Base-by-base conservation (phyloP, 2,113 vertebrate genomes). In the Microtus pennsylvanicus region DNA sequence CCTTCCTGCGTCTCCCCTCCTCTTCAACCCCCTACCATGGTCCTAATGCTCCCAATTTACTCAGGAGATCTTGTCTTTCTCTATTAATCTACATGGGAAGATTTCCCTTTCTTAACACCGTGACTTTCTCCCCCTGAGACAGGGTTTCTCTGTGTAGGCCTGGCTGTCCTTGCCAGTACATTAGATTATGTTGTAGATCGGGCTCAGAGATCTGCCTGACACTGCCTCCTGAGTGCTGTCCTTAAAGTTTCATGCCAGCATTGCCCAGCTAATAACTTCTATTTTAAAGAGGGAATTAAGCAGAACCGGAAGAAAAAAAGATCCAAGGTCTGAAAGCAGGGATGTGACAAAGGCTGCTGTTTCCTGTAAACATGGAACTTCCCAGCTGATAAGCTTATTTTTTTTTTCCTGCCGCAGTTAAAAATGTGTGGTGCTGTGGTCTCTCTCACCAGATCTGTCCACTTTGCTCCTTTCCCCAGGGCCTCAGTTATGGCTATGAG, bases 271-370 rank as follows among this genome's bases (percentile, higher is more conserved):
- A 90, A 83, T 58, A 93, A 74, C 74, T 94, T 78, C 19, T 77
- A 89, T 50, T 80, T 91, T 77, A 96, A 95, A 97, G 42, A 95
- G 55, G 87, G 92, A 83, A 47, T 47, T n/a, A 50, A 45, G 30
- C 4, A 3, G 9, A 1, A 30, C 33, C 26, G 30, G 21, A 58
- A 19, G 65, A 50, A 50, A 50, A 80, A 33, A 45, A 69, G 30
- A 47, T 1, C 5, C 16, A 50, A 35, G 65, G 26, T 13, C 65
- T 47, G 67, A 35, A 22, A 10, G 35, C 89, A 87, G 52, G 17
- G 17, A 9, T 22, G 52, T 78, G 58, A 33, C 70, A 42, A 52
- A 93, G 42, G 21, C 76, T 94, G 87, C 78, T 92, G 92, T 87
- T 97, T 95, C 94, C 86, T 92, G 58, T 47, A 38, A 83, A 78